Evolutionary conservation across 2,113 vertebrate genomes (phyloP).

Genomic region (Fukomys damarensis): DNA sequence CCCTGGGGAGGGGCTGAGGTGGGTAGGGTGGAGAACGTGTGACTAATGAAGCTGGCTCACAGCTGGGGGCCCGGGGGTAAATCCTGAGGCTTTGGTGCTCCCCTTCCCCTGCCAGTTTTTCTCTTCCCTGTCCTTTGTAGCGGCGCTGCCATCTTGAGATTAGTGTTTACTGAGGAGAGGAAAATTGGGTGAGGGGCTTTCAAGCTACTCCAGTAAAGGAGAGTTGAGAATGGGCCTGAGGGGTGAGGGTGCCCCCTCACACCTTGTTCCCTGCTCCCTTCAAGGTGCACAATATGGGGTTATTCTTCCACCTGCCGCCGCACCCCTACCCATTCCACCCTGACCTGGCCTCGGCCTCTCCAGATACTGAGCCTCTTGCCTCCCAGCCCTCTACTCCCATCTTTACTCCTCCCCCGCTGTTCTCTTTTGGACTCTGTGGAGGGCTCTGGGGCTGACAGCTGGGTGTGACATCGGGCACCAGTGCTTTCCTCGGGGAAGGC

Average conservation of each 20-base stretch:
- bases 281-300: constrained; percentile 17
- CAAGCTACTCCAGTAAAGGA: background rate
- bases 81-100: constrained; percentile 75
- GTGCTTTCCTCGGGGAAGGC: constrained; percentile 41
- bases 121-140: background rate
- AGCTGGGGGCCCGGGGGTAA: constrained; percentile 35
- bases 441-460: constrained; percentile 42
- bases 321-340: background rate
- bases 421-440: constrained; percentile 37
- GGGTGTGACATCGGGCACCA: constrained; percentile 21
- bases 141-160: constrained; percentile 40
- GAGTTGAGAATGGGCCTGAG: constrained; percentile 5
- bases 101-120: background rate
- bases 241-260: background rate
- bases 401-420: background rate
- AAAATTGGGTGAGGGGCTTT: background rate
- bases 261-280: background rate
- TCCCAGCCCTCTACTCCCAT: background rate
- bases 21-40: background rate
- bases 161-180: constrained; percentile 36
- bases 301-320: background rate
- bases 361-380: constrained; percentile 43
- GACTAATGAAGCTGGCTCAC: constrained; percentile 46
- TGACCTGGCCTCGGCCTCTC: background rate
- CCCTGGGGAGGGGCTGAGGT: background rate